Percentiles rank a stretch among this genome's conserved stretches.
phyloP scores from a whole-genome alignment of 2,797 vertebrate species.

The Prunella strophiata region DNA sequence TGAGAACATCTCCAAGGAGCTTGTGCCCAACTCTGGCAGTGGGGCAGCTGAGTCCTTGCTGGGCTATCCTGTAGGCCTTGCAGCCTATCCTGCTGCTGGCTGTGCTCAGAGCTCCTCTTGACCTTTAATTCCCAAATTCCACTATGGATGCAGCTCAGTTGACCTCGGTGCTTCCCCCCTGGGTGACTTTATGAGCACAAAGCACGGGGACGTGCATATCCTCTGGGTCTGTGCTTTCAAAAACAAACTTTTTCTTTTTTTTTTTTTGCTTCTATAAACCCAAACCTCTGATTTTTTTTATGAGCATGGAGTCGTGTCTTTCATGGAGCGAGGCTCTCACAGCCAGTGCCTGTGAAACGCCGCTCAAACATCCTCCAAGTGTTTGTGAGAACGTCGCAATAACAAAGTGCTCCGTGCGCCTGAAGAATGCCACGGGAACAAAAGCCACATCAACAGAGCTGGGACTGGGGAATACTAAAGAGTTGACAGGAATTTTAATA shows the following conservation, averaged over 20 bases:
- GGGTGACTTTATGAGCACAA: not conserved
- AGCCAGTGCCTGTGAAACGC: slow-evolving; percentile 35
- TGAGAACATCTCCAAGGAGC: not conserved
- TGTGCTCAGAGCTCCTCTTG: not conserved
- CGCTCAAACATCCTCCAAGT: slow-evolving; percentile 61
- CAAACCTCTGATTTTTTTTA: not conserved
- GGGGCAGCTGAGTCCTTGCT: not conserved
- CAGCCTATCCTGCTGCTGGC: not conserved
- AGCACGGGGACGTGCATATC: accelerated
- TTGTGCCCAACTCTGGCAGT: not conserved
- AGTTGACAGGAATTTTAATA: slow-evolving; percentile 80
- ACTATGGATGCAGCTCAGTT: not conserved
- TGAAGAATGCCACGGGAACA: slow-evolving; percentile 80
- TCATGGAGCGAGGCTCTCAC: not conserved
- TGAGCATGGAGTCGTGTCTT: not conserved
- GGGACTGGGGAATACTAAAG: slow-evolving; percentile 78
- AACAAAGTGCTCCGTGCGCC: slow-evolving; percentile 73
- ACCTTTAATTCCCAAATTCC: not conserved
- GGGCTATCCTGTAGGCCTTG: not conserved
- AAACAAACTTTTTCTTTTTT: not conserved
- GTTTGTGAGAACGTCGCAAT: slow-evolving; percentile 78
- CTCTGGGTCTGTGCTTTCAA: not conserved
- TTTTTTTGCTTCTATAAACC: not conserved
- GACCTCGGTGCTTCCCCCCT: not conserved
- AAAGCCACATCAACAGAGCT: slow-evolving; percentile 84